These are phyloP conservation scores for Pheosia tremula DNA, from an alignment of 2,888 invertebrate species.

Conservation along the genomic window DNA sequence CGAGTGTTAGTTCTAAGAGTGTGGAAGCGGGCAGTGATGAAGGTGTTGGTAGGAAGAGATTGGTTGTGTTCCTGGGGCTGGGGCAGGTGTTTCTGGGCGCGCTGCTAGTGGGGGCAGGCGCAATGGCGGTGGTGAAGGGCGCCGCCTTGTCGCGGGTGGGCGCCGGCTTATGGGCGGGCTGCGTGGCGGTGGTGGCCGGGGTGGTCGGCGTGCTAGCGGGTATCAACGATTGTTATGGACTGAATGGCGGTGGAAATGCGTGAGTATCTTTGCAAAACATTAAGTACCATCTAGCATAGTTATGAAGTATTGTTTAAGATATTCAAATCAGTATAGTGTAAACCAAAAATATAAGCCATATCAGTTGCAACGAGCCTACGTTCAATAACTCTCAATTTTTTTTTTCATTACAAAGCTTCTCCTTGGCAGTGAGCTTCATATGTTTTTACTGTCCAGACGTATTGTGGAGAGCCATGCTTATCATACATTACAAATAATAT, in stretches of 20 bases:
- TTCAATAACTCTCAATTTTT: too few species aligned
- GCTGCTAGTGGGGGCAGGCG: slow-evolving; percentile 86
- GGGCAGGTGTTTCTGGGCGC: slow-evolving; percentile 87
- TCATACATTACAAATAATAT: too few species aligned
- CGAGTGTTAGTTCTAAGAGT: slow-evolving; percentile 74
- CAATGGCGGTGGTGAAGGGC: slow-evolving; percentile 86
- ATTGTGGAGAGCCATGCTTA: too few species aligned
- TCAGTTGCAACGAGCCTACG: too few species aligned
- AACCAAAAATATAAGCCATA: too few species aligned
- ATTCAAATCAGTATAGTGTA: too few species aligned
- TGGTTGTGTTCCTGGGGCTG: slow-evolving; percentile 83
- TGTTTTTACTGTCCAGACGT: too few species aligned
- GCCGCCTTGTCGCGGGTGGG: slow-evolving; percentile 84
- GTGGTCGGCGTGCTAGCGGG: slow-evolving; percentile 86
- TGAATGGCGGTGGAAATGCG: slow-evolving; percentile 61
- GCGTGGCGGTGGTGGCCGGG: slow-evolving; percentile 86
- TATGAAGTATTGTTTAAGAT: too few species aligned
- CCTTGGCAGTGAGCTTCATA: too few species aligned
- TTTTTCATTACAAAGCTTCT: too few species aligned
- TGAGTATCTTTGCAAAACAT: slow-evolving; percentile 39
- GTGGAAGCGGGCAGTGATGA: slow-evolving; percentile 68
- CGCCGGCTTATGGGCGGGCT: slow-evolving; percentile 88
- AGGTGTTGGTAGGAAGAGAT: slow-evolving; percentile 44
- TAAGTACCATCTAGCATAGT: too few species aligned
- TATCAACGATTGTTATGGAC: slow-evolving; percentile 82